Base-by-base conservation (phyloP, 1,140 invertebrate genomes). In the Geopemphigus sp. region DNA sequence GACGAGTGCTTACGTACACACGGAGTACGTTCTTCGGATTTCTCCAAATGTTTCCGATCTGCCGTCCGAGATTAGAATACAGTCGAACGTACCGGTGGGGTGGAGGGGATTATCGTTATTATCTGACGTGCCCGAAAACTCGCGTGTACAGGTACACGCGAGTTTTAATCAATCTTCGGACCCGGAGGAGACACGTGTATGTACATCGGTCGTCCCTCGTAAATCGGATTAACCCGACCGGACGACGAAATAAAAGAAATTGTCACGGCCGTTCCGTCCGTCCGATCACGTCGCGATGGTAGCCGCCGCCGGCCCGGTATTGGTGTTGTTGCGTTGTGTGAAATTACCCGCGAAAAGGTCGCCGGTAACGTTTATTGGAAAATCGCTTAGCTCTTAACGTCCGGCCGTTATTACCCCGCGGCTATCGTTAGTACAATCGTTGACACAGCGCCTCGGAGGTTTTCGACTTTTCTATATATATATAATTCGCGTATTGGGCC, bases 81-180 rank as follows among this genome's bases (percentile, higher is more conserved):
- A 68, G n/a, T 47, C 32, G n/a, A n/a, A n/a, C n/a, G n/a, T n/a
- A n/a, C n/a, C n/a, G n/a, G n/a, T n/a, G n/a, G n/a, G n/a, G n/a
- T n/a, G n/a, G n/a, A n/a, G n/a, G n/a, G n/a, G n/a, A n/a, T 68
- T 11, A 50, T 50, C 26, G 15, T 19, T 12, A 47, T 47, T 50
- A 17, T 68, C 39, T 68, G 66, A 50, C 66, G 22, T 50, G 12
- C 47, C 47, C 8, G 32, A 39, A 39, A 39, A 39, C 32, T 3
- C 3, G 32, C 8, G 8, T 39, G 3, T 50, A 50, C 12, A 50
- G 5, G 1, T 50, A 50, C 14, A 50, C 47, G 47, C 14, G 47
- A 24, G n/a, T 57, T 57, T 59, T 76, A 76, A 59, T 76, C 73
- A 76, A 76, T 76, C 73, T 76, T 45, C n/a, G 29, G 70, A 73